Conservation (phyloP, 2,888 invertebrate species). For the Aleiodes leptofemur region DNA sequence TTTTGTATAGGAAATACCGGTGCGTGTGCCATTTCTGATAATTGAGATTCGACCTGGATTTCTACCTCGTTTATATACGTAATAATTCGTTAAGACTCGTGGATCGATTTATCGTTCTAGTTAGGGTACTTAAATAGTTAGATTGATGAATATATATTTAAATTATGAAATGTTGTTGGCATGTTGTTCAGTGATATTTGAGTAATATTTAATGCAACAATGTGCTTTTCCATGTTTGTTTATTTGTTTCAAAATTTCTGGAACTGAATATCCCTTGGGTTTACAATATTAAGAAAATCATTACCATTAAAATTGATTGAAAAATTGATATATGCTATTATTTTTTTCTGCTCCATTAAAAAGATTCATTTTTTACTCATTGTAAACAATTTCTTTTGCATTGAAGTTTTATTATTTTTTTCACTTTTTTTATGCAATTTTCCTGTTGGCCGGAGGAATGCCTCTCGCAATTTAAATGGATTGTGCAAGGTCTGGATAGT, state of each 20-base stretch:
- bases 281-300: not conserved
- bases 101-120: slow-evolving; percentile 14
- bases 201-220: slow-evolving; percentile 8
- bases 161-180: not conserved
- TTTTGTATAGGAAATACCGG: slow-evolving; percentile 11
- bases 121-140: slow-evolving; percentile 25
- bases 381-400: not conserved
- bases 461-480: not conserved
- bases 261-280: not conserved
- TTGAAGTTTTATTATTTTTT: not conserved
- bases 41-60: slow-evolving; percentile 35
- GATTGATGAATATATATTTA: slow-evolving; percentile 26
- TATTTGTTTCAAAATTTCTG: not conserved
- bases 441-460: slow-evolving; percentile 5
- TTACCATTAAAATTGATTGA: not conserved
- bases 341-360: not conserved
- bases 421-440: no score
- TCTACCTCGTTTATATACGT: slow-evolving; percentile 36
- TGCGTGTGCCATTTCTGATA: slow-evolving; percentile 36
- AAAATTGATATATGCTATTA: not conserved
- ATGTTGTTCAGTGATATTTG: slow-evolving; percentile 9
- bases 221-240: slow-evolving; percentile 3
- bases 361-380: not conserved
- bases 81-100: slow-evolving; percentile 20
- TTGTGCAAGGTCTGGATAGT: slow-evolving; percentile 14